A percentile compares a stretch with the other conserved stretches of the same genome.
These are phyloP conservation scores for Hyperoplus immaculatus DNA, from an alignment of 2,797 vertebrate genomes.

Conservation along the genomic window DNA sequence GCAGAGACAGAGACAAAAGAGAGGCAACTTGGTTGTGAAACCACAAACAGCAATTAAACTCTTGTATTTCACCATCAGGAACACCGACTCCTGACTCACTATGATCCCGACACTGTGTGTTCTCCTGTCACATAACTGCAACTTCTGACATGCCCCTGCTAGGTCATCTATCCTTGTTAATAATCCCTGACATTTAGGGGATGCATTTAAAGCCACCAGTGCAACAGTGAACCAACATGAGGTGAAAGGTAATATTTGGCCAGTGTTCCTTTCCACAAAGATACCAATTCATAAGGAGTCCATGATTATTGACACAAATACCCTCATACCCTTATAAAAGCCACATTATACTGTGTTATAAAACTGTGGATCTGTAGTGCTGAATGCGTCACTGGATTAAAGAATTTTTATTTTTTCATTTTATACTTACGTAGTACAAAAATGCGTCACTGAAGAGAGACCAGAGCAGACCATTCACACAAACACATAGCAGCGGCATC, in stretches of 20 bases:
- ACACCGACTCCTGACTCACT: slow-evolving; percentile 63
- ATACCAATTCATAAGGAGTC: slow-evolving; percentile 17
- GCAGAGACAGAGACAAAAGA: slow-evolving; percentile 45
- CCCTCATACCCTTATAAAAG: slow-evolving; percentile 6
- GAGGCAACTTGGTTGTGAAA: slow-evolving; percentile 71
- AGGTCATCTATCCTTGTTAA: slow-evolving; percentile 62
- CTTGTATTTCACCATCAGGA: slow-evolving; percentile 72
- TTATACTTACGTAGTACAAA: slow-evolving; percentile 65
- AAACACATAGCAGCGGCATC: slow-evolving; percentile 36
- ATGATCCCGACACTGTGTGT: slow-evolving; percentile 38
- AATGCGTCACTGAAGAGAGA: slow-evolving; percentile 67
- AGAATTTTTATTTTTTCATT: slow-evolving; percentile 45
- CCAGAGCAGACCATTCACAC: slow-evolving; percentile 60
- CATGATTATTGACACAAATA: slow-evolving; percentile 7
- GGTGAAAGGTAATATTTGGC: slow-evolving; percentile 70
- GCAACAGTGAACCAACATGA: slow-evolving; percentile 48
- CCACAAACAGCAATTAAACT: slow-evolving; percentile 77
- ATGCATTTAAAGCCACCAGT: slow-evolving; percentile 47
- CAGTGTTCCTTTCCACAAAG: slow-evolving; percentile 19
- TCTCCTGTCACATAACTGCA: slow-evolving; percentile 68
- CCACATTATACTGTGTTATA: neutral
- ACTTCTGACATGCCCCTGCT: slow-evolving; percentile 70
- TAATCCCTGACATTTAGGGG: slow-evolving; percentile 56
- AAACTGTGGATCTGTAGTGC: slow-evolving; percentile 10
- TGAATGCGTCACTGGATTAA: slow-evolving; percentile 59